A percentile compares a stretch with the other conserved stretches of the same genome.
These are phyloP conservation scores for Nesogale talazaci DNA, from an alignment of 2,113 vertebrate genomes.

Conservation along the genomic window DNA sequence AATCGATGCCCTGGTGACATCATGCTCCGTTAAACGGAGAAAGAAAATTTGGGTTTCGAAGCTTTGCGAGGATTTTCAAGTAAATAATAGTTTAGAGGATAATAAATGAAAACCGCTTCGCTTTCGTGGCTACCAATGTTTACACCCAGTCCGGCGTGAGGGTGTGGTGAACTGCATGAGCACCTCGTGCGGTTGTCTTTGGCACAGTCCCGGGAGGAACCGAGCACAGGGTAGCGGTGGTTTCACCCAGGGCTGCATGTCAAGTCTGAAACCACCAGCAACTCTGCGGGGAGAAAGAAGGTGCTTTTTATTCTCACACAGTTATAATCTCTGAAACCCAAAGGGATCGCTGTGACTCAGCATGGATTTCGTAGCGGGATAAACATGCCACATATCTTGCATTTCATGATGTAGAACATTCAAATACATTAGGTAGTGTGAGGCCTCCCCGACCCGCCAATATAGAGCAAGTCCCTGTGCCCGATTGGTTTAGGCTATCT, in stretches of 20 bases:
- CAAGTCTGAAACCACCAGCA: no score
- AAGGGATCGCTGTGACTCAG: no score
- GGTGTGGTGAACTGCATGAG: not conserved
- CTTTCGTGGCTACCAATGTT: constrained; percentile 17
- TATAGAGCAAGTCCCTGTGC: no score
- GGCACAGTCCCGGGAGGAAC: not conserved
- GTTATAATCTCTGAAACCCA: no score
- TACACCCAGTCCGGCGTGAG: constrained; percentile 5
- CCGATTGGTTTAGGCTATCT: no score
- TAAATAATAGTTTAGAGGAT: constrained; percentile 35
- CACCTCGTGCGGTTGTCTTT: constrained; percentile 29
- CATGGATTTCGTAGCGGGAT: not conserved
- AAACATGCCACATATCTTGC: not conserved
- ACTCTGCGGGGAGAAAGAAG: no score
- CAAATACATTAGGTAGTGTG: not conserved
- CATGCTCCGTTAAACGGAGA: not conserved
- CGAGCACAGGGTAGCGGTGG: no score
- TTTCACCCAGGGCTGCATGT: no score
- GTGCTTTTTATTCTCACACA: no score
- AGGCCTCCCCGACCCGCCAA: not conserved
- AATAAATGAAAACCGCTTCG: constrained; percentile 42
- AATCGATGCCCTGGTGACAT: not conserved
- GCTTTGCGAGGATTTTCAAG: constrained; percentile 1
- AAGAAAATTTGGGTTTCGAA: not conserved
- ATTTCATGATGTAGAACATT: constrained; percentile 39